phyloP scores from a whole-genome alignment of 2,113 vertebrate species.

The Phoenicopterus ruber region DNA sequence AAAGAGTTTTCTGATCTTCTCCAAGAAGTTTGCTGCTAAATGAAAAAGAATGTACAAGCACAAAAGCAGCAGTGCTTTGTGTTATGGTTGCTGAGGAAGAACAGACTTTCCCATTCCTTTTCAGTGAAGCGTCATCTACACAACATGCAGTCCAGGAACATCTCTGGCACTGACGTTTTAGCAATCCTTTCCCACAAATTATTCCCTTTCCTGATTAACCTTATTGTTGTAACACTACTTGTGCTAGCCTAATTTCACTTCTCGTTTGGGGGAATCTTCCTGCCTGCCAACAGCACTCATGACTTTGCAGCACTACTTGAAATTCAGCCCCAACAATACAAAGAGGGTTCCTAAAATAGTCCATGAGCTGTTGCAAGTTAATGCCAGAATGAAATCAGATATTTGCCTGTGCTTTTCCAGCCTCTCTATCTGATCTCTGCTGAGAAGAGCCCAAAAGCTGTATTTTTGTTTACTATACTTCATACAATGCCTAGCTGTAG shows the following conservation, averaged over 20 bases:
- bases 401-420: not conserved
- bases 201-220: not conserved
- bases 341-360: constrained; percentile 1
- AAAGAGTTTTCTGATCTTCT: constrained; percentile 51
- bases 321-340: not conserved
- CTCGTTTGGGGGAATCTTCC: not conserved
- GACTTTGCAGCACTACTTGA: not conserved
- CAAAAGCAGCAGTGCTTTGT: not conserved
- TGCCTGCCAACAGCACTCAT: not conserved
- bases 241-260: not conserved
- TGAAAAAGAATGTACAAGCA: constrained; percentile 32
- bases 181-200: not conserved
- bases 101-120: not conserved
- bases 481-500: not conserved
- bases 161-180: not conserved
- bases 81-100: not conserved
- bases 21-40: constrained; percentile 26
- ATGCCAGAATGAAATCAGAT: constrained; percentile 7
- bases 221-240: not conserved
- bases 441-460: not conserved
- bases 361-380: not conserved
- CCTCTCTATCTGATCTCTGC: not conserved
- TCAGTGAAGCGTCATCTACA: not conserved
- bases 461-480: not conserved
- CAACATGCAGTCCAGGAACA: not conserved